Base-by-base conservation (phyloP, 2,113 vertebrate species). In the Mobula birostris region DNA sequence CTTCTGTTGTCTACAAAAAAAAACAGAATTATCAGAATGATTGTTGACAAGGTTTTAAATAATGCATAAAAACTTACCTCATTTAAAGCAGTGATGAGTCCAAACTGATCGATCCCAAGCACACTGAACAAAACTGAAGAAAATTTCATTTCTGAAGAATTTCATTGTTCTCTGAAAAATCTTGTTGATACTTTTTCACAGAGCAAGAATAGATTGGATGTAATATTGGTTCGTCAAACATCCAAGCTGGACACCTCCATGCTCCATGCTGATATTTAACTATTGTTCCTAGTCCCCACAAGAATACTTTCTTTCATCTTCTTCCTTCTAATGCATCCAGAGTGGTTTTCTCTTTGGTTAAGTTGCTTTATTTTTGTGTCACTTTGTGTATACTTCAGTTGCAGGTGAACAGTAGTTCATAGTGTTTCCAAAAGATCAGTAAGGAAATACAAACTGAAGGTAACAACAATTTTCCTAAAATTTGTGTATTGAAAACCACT, bases 1-100 rank as follows among this genome's bases (percentile, higher is more conserved):
- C 68, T 93, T 93, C 70, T 40, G 91, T n/a, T 70, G 76, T 93
- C 91, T 93, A 93, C 24, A 76, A 93, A 93, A 93, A 66, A 90
- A 8, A 93, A 14, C 66, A 48, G 29, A 48, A 93, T 74, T 87
- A 61, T 56, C 68, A 74, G 68, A 74, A 90, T 74, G 74, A 74
- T 56, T 29, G 32, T 36, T 14, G 74, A 93, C 21, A 48, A 14
- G 9, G 19, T 74, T 93, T 74, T 74, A 74, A 4, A 72, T 40
- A 72, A 72, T 24, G 40, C 66, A 19, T 40, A 92, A 92, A 4
- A 92, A 92, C 32, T 92, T 92, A 93, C 2, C 32, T 29, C 32
- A 17, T 2, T 48, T 93, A 14, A 70, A 24, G 36, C 21, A 27
- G 21, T 24, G 19, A 48, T 72, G 21, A 48, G 48, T 4, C 24